phyloP scores from a whole-genome alignment of 1,140 invertebrate genomes.

The Brachionus sp. region DNA sequence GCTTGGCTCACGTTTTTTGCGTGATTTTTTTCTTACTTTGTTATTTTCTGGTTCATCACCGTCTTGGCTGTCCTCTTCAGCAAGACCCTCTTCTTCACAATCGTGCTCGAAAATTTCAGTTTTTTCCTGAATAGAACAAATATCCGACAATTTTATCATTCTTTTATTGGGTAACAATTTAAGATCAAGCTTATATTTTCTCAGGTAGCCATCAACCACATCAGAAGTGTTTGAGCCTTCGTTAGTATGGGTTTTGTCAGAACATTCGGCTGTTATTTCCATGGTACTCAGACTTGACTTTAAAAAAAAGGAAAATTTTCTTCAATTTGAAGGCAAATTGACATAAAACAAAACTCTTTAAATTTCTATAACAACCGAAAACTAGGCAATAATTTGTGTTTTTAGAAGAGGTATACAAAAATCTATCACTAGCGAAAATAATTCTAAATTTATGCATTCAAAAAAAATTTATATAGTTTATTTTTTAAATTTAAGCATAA shows the following conservation, averaged over 20 bases:
- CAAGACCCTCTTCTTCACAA: background rate
- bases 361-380: conserved; percentile 35
- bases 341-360: background rate
- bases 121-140: background rate
- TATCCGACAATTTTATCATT: conserved; percentile 42
- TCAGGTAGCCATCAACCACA: conserved; percentile 17
- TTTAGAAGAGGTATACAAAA: background rate
- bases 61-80: background rate
- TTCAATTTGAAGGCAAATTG: conserved; percentile 11
- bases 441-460: conserved; percentile 6
- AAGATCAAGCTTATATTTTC: conserved; percentile 37
- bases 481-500: background rate
- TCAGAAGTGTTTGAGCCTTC: background rate
- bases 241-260: background rate
- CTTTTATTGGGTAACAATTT: conserved; percentile 40
- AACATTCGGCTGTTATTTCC: background rate
- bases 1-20: conserved; percentile 44
- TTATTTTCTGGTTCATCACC: background rate
- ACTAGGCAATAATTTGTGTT: conserved; percentile 9
- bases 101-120: background rate
- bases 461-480: background rate
- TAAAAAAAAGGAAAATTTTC: background rate
- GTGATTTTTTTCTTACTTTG: background rate
- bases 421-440: background rate
- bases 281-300: background rate